Conservation (phyloP, 2,113 vertebrate genomes). For the Solea senegalensis region DNA sequence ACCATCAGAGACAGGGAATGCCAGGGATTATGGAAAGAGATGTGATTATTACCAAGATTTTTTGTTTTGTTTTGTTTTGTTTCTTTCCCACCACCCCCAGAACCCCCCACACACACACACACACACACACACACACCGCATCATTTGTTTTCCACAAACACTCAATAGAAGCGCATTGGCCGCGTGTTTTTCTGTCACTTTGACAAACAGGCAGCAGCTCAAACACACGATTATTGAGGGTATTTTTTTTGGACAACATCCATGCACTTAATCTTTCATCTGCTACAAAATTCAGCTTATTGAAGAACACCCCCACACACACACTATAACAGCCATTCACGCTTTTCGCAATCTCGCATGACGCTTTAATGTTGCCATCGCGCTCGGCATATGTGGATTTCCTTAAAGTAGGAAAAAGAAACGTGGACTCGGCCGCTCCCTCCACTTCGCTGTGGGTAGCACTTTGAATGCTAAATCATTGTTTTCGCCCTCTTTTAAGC, state of each 20-base stretch:
- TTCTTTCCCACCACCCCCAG: slow-evolving; percentile 13
- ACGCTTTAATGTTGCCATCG: slow-evolving; percentile 52
- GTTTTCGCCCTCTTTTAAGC: slow-evolving; percentile 67
- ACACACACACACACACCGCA: slow-evolving; percentile 10
- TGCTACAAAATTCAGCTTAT: slow-evolving; percentile 68
- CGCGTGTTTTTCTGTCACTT: slow-evolving; percentile 71
- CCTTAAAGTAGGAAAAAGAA: slow-evolving; percentile 39
- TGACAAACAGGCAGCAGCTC: slow-evolving; percentile 70
- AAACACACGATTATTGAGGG: slow-evolving; percentile 69
- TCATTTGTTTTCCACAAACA: slow-evolving; percentile 68
- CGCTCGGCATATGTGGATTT: slow-evolving; percentile 40
- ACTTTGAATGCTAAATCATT: slow-evolving; percentile 68
- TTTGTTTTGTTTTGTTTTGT: slow-evolving; percentile 44
- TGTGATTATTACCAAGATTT: slow-evolving; percentile 83
- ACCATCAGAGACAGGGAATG: slow-evolving; percentile 80
- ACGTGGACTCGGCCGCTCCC: slow-evolving; percentile 38
- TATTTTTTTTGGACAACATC: slow-evolving; percentile 78
- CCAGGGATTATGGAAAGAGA: slow-evolving; percentile 80
- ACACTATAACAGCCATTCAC: slow-evolving; percentile 56
- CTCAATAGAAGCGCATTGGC: slow-evolving; percentile 76
- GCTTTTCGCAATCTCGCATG: slow-evolving; percentile 56
- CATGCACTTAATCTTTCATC: slow-evolving; percentile 80
- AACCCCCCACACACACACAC: neutral
- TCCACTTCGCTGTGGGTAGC: slow-evolving; percentile 60
- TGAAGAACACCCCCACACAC: slow-evolving; percentile 40